Conservation (phyloP, 2,113 vertebrate species). For the Chloropsis hardwickii region DNA sequence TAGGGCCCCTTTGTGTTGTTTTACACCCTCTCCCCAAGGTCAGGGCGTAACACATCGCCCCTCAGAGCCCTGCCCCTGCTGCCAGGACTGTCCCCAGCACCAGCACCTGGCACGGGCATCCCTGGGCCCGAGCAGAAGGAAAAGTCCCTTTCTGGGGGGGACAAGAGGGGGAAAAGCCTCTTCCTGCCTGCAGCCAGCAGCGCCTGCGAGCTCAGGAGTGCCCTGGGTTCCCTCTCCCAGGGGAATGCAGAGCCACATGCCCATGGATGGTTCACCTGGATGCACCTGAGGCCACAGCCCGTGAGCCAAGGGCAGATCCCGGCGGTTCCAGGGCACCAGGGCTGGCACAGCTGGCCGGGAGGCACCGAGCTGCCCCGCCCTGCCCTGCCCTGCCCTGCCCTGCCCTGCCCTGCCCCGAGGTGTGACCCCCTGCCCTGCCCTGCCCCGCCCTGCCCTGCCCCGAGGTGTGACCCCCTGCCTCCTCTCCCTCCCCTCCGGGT, state of each 20-base stretch:
- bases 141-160: not conserved
- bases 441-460: too few species aligned
- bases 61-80: not conserved
- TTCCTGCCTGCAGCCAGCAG: not conserved
- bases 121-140: not conserved
- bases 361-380: not conserved
- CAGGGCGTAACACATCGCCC: too few species aligned
- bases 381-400: not conserved
- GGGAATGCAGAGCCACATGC: not conserved
- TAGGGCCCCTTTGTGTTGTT: too few species aligned
- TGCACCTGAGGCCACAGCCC: not conserved
- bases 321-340: fast-evolving
- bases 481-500: not conserved
- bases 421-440: too few species aligned
- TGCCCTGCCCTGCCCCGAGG: too few species aligned
- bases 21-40: too few species aligned
- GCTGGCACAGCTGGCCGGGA: not conserved
- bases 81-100: not conserved
- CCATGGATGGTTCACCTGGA: not conserved
- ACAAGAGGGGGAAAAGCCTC: not conserved
- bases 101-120: not conserved
- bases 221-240: not conserved
- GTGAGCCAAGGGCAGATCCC: not conserved
- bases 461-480: too few species aligned
- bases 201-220: not conserved